Percentiles rank a stretch among this genome's conserved stretches.
phyloP scores from a whole-genome alignment of 2,797 vertebrate genomes.

The Sebastes diaconus region DNA sequence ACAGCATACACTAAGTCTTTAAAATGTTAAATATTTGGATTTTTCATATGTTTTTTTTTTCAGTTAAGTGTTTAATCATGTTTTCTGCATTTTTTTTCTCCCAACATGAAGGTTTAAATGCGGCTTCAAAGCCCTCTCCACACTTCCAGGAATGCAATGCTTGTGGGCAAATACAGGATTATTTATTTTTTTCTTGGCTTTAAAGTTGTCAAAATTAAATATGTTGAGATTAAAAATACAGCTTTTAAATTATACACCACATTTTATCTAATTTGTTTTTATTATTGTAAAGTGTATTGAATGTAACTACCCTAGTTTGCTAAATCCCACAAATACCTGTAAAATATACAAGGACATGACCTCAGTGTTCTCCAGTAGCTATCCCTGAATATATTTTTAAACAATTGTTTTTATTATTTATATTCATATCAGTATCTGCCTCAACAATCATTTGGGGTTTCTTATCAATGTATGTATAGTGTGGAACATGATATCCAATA shows the following conservation, averaged over 20 bases:
- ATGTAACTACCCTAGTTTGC: neutral
- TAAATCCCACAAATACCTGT: neutral
- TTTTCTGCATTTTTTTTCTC: neutral
- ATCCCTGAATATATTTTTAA: neutral
- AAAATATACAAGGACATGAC: neutral
- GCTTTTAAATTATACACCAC: neutral
- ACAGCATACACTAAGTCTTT: neutral
- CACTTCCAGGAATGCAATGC: neutral
- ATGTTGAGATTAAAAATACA: neutral
- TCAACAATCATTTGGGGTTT: neutral
- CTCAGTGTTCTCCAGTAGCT: neutral
- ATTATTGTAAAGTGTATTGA: neutral
- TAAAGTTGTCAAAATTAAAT: neutral
- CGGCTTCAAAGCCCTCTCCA: neutral
- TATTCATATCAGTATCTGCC: neutral
- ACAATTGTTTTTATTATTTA: accelerated
- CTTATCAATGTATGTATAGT: neutral
- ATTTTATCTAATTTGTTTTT: neutral
- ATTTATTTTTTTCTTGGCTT: neutral
- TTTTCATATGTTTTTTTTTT: neutral
- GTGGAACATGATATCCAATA: no score
- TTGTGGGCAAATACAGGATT: neutral
- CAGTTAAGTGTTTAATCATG: neutral
- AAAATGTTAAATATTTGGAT: neutral
- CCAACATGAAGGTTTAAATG: neutral